A percentile compares a stretch with the other conserved stretches of the same genome.
Evolutionary conservation across 2,888 invertebrate species (phyloP).

Genomic region (Tribolium freemani): DNA sequence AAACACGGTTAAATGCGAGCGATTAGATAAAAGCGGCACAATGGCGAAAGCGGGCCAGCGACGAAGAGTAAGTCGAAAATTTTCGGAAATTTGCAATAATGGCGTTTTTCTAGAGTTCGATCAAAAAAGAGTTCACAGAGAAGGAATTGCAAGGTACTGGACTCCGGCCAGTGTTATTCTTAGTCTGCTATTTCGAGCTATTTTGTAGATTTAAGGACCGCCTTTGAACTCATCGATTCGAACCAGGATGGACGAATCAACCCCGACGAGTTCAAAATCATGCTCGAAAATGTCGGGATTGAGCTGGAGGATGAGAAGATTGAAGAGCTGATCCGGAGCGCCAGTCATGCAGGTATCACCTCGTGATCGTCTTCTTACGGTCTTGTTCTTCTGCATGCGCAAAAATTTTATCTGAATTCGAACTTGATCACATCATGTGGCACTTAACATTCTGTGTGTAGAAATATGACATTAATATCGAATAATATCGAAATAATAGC

Average conservation of each 20-base stretch:
- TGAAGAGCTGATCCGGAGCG: conserved; percentile 80
- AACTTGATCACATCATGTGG: too few relatives aligned
- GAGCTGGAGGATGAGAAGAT: conserved; percentile 81
- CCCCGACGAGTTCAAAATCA: conserved; percentile 81
- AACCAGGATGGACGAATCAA: conserved; percentile 85
- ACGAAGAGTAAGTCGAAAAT: conserved; percentile 26
- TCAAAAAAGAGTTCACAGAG: conserved; percentile 60
- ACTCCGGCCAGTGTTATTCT: neutral
- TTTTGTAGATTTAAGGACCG: conserved; percentile 80
- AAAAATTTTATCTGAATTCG: too few relatives aligned
- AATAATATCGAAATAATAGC: too few relatives aligned
- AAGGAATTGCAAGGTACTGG: conserved; percentile 58
- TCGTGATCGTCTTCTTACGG: neutral
- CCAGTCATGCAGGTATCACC: conserved; percentile 72
- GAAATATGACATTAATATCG: too few relatives aligned
- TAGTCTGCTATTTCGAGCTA: conserved; percentile 41
- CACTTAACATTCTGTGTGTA: too few relatives aligned
- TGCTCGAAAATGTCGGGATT: conserved; percentile 84
- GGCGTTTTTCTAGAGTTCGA: conserved; percentile 54
- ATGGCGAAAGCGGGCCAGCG: conserved; percentile 35
- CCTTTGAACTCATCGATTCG: conserved; percentile 82
- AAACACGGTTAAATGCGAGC: conserved; percentile 31
- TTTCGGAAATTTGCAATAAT: neutral
- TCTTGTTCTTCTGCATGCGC: too few relatives aligned
- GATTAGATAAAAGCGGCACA: conserved; percentile 28